phyloP scores from a whole-genome alignment of 53 echinoderm and acorn worm species.

The Pentamera pediparva region DNA sequence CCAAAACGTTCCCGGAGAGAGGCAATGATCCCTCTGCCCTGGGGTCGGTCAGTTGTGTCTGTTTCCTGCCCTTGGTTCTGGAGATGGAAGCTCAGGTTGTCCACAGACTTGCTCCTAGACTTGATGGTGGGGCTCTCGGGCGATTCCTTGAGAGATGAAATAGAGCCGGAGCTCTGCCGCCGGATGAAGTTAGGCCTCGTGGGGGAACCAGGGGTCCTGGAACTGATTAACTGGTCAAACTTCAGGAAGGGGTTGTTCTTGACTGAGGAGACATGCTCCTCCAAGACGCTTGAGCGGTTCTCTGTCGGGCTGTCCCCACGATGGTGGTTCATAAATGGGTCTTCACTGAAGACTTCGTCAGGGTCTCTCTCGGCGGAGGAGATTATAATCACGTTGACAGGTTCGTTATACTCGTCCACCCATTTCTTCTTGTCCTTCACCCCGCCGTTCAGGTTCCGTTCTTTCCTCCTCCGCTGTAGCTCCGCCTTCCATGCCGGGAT shows the following conservation, averaged over 20 bases:
- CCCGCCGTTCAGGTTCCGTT: constrained; percentile 69
- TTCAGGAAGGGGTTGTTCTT: constrained; percentile 82
- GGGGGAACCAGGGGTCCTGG: not conserved
- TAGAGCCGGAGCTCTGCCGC: not conserved
- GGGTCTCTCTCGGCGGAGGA: constrained; percentile 27
- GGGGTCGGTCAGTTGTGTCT: not conserved
- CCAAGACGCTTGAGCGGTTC: constrained; percentile 50
- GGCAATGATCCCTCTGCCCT: not conserved
- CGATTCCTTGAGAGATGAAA: not conserved
- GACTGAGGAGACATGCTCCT: constrained; percentile 80
- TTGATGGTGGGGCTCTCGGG: no score
- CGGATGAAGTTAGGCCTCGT: not conserved
- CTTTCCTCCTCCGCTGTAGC: constrained; percentile 75
- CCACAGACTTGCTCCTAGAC: constrained; percentile 15
- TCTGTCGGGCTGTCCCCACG: not conserved
- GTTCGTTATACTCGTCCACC: constrained; percentile 76
- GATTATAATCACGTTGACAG: constrained; percentile 78
- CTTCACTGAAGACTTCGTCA: not conserved
- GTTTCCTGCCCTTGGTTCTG: not conserved
- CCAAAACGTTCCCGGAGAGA: constrained; percentile 15
- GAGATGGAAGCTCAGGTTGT: constrained; percentile 5
- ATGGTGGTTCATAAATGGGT: not conserved
- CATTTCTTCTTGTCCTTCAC: constrained; percentile 62
- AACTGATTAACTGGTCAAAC: constrained; percentile 40
- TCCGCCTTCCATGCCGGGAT: constrained; percentile 80